Base-by-base conservation (phyloP, 2,797 vertebrate species). In the Apogon talboti region DNA sequence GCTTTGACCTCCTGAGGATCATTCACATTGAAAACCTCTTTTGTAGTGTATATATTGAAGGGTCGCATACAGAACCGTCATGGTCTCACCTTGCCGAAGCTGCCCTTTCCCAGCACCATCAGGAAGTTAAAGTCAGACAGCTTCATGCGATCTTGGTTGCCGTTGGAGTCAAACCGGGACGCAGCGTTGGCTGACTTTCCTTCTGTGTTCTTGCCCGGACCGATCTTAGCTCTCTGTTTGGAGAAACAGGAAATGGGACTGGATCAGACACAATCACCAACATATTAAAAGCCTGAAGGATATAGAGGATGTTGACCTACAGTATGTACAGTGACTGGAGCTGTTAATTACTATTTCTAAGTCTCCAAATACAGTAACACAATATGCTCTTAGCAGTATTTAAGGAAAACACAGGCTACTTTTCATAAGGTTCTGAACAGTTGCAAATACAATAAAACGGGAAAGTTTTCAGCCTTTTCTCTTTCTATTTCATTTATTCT, bases 91-190 rank as follows among this genome's bases (percentile, higher is more conserved):
- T 99, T 99, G 72, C 98, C 98, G 46, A 99, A 99, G 92, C 98
- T 99, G 11, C 98, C 98, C 79, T 99, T 99, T 0, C 98, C 98
- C 79, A 99, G 91, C 71, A 99, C 98, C 95, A 98, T 99, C 78
- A 99, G 93, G 90, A 99, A 99, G 89, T 98, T 98, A 69, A 99
- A 99, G 86, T 99, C 98, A 0, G 96, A 94, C 18, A 98, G 93
- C 59, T 98, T 98, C 93, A 98, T 96, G 33, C 96, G 95, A 64
- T 99, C 98, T 18, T 94, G 89, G 92, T 95, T 98, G 19, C 96
- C 96, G 0, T 98, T 97, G 93, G 94, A 96, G 91, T 99, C 97
- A 0, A 96, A 93, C 50, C 96, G 96, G 64, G 96, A 95, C 4
- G 95, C 92, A 14, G 96, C 94, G 0, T 96, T 96, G 42, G 91